Evolutionary conservation across 2,113 vertebrate genomes (phyloP).

Genomic region (Phocoena phocoena): DNA sequence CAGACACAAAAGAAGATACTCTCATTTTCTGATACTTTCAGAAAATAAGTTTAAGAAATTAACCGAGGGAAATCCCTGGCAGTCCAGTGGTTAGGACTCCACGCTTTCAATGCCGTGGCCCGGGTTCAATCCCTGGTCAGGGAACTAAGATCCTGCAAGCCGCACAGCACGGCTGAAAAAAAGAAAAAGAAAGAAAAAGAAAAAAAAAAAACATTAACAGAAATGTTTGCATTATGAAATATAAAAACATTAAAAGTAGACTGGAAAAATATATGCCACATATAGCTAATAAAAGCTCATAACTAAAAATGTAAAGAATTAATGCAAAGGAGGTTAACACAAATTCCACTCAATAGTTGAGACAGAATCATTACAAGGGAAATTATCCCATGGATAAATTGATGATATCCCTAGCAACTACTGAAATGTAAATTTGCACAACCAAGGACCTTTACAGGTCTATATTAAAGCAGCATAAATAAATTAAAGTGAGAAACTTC

Average conservation of each 20-base stretch:
- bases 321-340: background rate
- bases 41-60: background rate
- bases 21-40: too few species aligned
- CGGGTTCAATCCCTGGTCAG: too few species aligned
- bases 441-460: background rate
- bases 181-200: background rate
- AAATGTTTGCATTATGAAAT: conserved; percentile 10
- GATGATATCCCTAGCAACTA: background rate
- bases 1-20: background rate
- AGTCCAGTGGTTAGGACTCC: too few species aligned
- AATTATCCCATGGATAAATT: background rate
- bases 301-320: background rate
- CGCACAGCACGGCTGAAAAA: background rate
- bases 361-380: background rate
- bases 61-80: background rate
- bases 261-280: background rate
- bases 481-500: background rate
- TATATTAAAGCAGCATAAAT: background rate
- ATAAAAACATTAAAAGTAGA: background rate
- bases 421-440: background rate
- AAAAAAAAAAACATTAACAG: conserved; percentile 30
- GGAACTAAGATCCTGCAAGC: background rate
- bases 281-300: background rate
- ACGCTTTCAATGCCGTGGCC: too few species aligned
- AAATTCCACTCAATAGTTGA: background rate